Conservation (phyloP, 2,797 vertebrate species). For the Tolypeutes matacus region DNA sequence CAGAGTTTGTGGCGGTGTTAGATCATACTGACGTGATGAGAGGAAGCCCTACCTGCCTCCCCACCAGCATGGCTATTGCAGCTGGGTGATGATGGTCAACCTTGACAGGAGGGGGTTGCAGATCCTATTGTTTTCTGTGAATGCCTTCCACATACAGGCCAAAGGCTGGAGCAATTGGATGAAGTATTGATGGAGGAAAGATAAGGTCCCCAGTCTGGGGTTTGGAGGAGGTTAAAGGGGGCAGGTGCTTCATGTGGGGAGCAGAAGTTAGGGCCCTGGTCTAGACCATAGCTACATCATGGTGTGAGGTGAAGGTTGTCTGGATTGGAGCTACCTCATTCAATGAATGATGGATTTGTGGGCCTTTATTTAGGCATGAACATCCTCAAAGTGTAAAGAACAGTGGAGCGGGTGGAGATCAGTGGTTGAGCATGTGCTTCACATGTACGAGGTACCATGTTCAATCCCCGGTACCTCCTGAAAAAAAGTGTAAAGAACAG, state of each 20-base stretch:
- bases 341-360: neutral
- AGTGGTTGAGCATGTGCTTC: too few relatives aligned
- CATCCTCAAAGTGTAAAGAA: constrained; percentile 22
- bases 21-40: neutral
- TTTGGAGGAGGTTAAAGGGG: neutral
- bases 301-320: constrained; percentile 1
- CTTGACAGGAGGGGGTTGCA: neutral
- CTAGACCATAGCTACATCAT: neutral
- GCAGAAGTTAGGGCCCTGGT: neutral
- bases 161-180: constrained; percentile 14
- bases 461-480: too few relatives aligned
- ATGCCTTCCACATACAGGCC: neutral
- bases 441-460: too few relatives aligned
- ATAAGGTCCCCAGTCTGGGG: neutral
- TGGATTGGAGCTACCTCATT: neutral
- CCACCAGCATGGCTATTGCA: neutral
- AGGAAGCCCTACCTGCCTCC: constrained; percentile 6
- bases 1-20: neutral
- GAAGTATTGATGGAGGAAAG: neutral
- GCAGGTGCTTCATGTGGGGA: neutral
- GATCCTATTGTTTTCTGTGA: neutral
- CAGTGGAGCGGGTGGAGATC: neutral
- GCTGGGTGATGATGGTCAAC: neutral
- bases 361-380: neutral
- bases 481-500: constrained; percentile 24